Evolutionary conservation across 2,888 invertebrate genomes (phyloP), one percentile per base, ranked within the genome.

Genomic region (Sipha maydis): DNA sequence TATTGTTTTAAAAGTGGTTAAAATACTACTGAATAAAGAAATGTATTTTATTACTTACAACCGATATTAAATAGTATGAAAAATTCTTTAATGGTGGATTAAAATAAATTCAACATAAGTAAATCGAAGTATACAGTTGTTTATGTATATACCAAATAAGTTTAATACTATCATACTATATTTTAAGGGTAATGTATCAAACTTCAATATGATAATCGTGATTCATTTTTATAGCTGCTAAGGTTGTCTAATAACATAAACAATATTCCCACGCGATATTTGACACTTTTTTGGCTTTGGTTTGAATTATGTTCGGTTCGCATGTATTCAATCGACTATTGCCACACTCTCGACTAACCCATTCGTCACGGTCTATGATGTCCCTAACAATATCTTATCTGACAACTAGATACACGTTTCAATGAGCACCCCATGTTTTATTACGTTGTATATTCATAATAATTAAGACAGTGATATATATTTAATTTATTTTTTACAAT

Each of bases 241-340:
- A 85, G 67, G 77, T 61, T 77, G 85, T 85, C 84, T 76, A 75
- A 73, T 77, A 54, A 56, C n/a, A 28, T 75, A 80, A 80, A 89
- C 80, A 69, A 71, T 89, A 76, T 83, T 88, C 88, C 88, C 88
- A 88, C 88, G 88, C 80, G 73, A 88, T 88, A 88, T 80, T 80
- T 75, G 86, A 86, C 86, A 75, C 75, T 80, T 88, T 86, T 82
- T 75, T 41, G 88, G 88, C 75, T 80, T 82, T 41, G 61, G 73
- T 82, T 75, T 88, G 80, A 88, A 80, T 88, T 88, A 88, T 88
- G 75, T 80, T 73, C 61, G 11, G 61, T 31, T 88, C 41, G 88
- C 88, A 80, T 88, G 88, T 80, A n/a, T 38, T 41, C 75, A 80
- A 88, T 88, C 67, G 79, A 80, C 88, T 80, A 73, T 78, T 73